Evolutionary conservation across 2,797 vertebrate genomes (phyloP), one percentile per base, ranked within the genome.

Genomic region (Phrynocephalus guinanensis): DNA sequence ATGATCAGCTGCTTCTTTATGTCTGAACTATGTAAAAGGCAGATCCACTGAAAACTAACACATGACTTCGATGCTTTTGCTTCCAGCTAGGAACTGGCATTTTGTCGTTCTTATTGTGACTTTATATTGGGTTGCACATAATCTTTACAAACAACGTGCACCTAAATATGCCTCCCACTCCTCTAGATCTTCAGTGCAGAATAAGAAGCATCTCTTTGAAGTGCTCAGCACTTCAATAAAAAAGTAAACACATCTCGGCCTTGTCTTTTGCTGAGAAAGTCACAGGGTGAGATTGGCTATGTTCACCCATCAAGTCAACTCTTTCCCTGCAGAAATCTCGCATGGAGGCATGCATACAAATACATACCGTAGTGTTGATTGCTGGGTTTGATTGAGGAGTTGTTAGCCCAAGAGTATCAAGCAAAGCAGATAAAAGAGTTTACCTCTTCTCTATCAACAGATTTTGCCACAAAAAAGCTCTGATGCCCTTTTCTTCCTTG

Each of bases 121-220:
- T 90, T 91, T 86, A 78, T 52, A 44, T 92, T 92, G 90, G 91
- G 87, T 91, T 94, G 86, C 79, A 33, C 91, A 90, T 87, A 86
- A 90, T 82, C 93, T 92, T 93, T 90, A 93, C 92, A 78, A 94
- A 92, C 90, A 92, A 26, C 80, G 79, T 89, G 88, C 1, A 93
- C 92, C 92, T 94, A 94, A 56, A 94, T 94, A 91, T 91, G 85
- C 79, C 71, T 90, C 33, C 77, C 81, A 90, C 66, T 76, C 67
- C 91, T 92, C 83, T 77, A 90, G 79, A 75, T 90, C 93, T 90
- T 91, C 89, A 91, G 92, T 93, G 91, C 89, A 90, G 92, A 95
- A 89, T 3, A 0, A 85, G 86, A 91, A 94, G 91, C 87, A 89
- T 75, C 88, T 93, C 94, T 95, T 94, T 94, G 95, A 95, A 94